Base-by-base conservation (phyloP, 2,113 vertebrate species). In the Lasiurus borealis region DNA sequence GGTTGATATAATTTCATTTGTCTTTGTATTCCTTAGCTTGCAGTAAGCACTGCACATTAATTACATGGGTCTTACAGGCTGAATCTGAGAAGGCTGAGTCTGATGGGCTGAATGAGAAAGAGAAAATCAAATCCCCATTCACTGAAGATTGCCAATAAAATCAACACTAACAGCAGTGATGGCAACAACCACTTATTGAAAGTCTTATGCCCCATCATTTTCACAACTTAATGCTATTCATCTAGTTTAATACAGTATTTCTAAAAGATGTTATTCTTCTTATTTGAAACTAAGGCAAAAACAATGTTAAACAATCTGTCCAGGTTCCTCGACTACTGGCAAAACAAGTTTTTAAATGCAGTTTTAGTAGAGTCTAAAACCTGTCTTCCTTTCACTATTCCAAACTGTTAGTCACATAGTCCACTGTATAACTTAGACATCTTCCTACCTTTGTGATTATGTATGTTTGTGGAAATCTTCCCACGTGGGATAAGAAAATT, bases 111-210 rank as follows among this genome's bases (percentile, higher is more conserved):
- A 82, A 59, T 40, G 19, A 75, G 59, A 66, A 89, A 36, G 54
- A 92, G n/a, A 69, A 78, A 83, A 76, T 54, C 34, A 85, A 88
- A 64, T 15, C 78, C 34, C 36, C 12, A 76, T 64, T n/a, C 93
- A 66, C 6, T 36, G n/a, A 81, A 94, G 29, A 94, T 8, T 69
- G 40, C 23, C 96, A 95, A 83, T 52, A 92, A 96, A 95, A 78
- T 90, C 50, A 95, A 52, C 7, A 68, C 12, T 64, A 86, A 87
- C 19, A 57, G 50, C 59, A 90, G 27, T 40, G 15, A 80, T 25
- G 85, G 31, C 52, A 87, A 27, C 9, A 48, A 31, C 8, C 18
- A 57, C 50, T 72, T 50, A 81, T 2, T 36, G 57, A 85, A 69
- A 92, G 57, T 29, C 44, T 76, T 73, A 72, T 76, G 34, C n/a